These are phyloP conservation scores for Philereme transversata DNA, from an alignment of 2,888 invertebrate species.

Conservation along the genomic window DNA sequence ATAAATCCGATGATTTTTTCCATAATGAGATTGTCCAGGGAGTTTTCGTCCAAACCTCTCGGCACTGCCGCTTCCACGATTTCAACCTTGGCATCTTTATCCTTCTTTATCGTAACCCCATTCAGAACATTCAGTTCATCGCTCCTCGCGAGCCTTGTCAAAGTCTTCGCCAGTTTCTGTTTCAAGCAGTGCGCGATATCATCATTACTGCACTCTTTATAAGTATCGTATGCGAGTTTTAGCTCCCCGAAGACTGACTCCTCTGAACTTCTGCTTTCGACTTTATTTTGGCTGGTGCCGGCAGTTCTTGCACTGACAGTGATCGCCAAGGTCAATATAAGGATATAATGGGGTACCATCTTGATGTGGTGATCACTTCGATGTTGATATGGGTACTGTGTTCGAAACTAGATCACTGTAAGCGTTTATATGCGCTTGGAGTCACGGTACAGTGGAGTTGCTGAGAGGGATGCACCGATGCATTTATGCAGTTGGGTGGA, in stretches of 20 bases:
- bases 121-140: conserved; percentile 88
- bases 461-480: conserved; percentile 79
- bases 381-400: conserved; percentile 74
- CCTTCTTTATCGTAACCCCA: conserved; percentile 90
- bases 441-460: conserved; percentile 76
- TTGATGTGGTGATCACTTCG: conserved; percentile 70
- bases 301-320: conserved; percentile 81
- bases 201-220: conserved; percentile 90
- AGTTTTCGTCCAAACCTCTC: conserved; percentile 88
- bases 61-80: conserved; percentile 90
- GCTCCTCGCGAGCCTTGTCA: conserved; percentile 88
- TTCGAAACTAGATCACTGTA: conserved; percentile 68
- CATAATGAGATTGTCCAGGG: conserved; percentile 89
- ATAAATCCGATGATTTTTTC: conserved; percentile 90
- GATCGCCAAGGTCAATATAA: conserved; percentile 81
- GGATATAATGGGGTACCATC: conserved; percentile 85
- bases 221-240: conserved; percentile 89
- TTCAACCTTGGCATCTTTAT: conserved; percentile 77
- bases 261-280: conserved; percentile 70
- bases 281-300: conserved; percentile 56
- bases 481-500: conserved; percentile 69
- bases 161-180: conserved; percentile 89
- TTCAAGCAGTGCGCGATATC: conserved; percentile 90
- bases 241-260: conserved; percentile 86
- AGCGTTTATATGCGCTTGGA: conserved; percentile 80